phyloP scores from a whole-genome alignment of 2,888 invertebrate genomes.

The Prostheceraeus crozeri region DNA sequence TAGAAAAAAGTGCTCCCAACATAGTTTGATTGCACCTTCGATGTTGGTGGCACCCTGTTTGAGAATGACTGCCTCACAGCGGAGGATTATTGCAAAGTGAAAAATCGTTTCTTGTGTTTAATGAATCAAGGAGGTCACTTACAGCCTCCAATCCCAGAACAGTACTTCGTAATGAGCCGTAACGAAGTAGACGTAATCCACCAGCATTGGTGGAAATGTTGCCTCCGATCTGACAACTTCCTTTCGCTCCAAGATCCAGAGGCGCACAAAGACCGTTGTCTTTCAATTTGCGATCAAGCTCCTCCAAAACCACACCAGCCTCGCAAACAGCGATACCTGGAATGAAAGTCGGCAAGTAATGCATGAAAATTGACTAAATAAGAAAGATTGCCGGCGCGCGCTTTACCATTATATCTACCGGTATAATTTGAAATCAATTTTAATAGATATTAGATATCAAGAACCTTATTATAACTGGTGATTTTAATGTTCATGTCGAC shows the following conservation, averaged over 20 bases:
- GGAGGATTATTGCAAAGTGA: too few species aligned
- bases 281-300: constrained; percentile 68
- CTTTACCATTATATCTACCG: too few species aligned
- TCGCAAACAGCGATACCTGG: constrained; percentile 63
- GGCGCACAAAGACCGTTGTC: constrained; percentile 80
- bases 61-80: too few species aligned
- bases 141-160: constrained; percentile 85
- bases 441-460: too few species aligned
- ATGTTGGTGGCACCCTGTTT: too few species aligned
- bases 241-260: constrained; percentile 89
- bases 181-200: constrained; percentile 80
- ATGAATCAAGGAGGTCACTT: constrained; percentile 42
- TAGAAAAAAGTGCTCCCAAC: too few species aligned
- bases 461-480: too few species aligned
- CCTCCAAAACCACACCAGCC: constrained; percentile 85
- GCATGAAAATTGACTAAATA: not conserved
- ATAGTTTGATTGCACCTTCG: too few species aligned
- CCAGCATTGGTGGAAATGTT: constrained; percentile 94
- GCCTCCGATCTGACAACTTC: constrained; percentile 87
- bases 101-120: too few species aligned
- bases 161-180: constrained; percentile 85
- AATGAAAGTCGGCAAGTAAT: constrained; percentile 27
- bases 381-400: not conserved
- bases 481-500: too few species aligned
- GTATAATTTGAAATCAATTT: too few species aligned